Evolutionary conservation across 2,113 vertebrate genomes (phyloP).

Genomic region (Tonatia bakeri): DNA sequence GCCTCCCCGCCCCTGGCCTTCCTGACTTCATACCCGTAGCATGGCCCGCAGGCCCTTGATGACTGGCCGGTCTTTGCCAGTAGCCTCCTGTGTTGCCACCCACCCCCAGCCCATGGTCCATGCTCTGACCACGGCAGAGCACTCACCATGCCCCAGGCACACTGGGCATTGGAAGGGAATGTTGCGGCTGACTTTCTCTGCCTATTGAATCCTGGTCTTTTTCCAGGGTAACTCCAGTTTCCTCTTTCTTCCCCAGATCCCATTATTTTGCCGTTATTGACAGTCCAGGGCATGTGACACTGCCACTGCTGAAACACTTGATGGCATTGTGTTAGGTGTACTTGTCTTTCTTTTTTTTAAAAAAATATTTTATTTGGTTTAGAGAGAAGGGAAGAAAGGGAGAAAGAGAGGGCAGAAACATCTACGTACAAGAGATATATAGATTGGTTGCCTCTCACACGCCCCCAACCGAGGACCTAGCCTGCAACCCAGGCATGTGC

Average conservation of each 20-base stretch:
- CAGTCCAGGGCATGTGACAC: rapidly evolving
- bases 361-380: no score
- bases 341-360: background rate
- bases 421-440: no score
- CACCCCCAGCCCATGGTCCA: rapidly evolving
- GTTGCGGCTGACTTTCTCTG: background rate
- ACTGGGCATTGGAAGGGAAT: background rate
- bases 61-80: background rate
- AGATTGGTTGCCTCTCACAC: no score
- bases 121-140: background rate
- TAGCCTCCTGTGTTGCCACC: background rate
- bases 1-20: background rate
- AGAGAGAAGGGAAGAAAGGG: no score
- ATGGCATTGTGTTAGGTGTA: rapidly evolving
- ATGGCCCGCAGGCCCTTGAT: background rate
- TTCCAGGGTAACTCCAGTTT: background rate
- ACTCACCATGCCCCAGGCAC: background rate
- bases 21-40: background rate
- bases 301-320: rapidly evolving
- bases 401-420: no score
- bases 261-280: rapidly evolving
- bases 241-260: background rate
- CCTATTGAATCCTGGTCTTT: background rate
- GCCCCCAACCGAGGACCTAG: no score
- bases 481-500: no score